phyloP scores from a whole-genome alignment of 2,113 vertebrate genomes.

The Calypte anna region DNA sequence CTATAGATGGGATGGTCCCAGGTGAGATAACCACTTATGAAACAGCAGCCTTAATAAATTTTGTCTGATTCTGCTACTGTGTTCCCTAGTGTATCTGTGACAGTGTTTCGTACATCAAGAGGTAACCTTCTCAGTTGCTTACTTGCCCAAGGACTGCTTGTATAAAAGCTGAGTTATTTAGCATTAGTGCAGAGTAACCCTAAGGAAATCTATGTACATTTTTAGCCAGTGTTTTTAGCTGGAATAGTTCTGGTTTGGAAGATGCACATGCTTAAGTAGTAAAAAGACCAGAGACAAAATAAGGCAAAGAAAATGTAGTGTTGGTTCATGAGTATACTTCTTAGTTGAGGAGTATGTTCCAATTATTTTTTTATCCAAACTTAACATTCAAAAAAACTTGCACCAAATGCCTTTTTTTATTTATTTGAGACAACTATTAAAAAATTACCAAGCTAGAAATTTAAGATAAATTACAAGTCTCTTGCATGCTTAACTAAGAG shows the following conservation, averaged over 20 bases:
- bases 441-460: not conserved
- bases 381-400: not conserved
- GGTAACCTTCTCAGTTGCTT: not conserved
- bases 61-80: not conserved
- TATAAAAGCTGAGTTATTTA: not conserved
- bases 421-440: not conserved
- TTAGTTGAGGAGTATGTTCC: not conserved
- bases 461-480: not conserved
- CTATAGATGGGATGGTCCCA: not conserved
- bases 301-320: not conserved
- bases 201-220: not conserved
- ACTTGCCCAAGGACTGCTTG: not conserved
- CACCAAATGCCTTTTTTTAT: not conserved
- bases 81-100: not conserved
- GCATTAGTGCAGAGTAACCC: not conserved
- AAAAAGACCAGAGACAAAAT: not conserved
- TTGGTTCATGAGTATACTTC: not conserved
- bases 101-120: not conserved
- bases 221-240: not conserved
- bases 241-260: not conserved
- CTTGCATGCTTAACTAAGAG: not conserved
- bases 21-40: not conserved
- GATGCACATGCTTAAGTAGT: not conserved
- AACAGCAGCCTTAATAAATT: not conserved
- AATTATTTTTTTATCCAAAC: not conserved